Evolutionary conservation across 2,888 invertebrate species (phyloP), one percentile per base, ranked within the genome.

Genomic region (Emmelina monodactyla): DNA sequence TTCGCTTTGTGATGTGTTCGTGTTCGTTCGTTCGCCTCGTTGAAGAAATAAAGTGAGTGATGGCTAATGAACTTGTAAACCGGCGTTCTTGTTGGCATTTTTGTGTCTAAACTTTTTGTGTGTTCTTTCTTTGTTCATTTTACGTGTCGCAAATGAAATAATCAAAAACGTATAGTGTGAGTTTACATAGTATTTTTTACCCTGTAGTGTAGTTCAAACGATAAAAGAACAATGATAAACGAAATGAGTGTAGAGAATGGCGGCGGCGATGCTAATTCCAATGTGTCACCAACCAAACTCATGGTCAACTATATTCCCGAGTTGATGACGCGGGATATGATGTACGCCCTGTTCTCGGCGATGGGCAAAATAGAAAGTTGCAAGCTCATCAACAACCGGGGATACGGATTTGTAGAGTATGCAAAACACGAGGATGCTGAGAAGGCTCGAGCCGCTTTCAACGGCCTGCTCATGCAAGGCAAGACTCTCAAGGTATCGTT

Each of bases 261-360:
- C 78, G 78, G 78, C 75, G 80, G 76, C 68, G 80, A 75, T 75
- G 78, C 73, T 51, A 64, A 56, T 55, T 62, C 61, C 65, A 80
- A 79, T 76, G 79, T 81, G 80, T 81, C 81, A 69, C 75, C 78
- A 56, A 81, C 81, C 55, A 81, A 81, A 64, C 78, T 81, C 68
- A 81, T 81, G 81, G 81, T 81, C 58, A 81, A 81, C 66, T 81
- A 80, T 58, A 80, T 81, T 49, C 81, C 81, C 34, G 81, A 81
- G 55, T 49, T 79, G 62, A 80, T 81, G 80, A 80, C 78, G 59
- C 72, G 79, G 44, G 81, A 81, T 46, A 80, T 79, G 78, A 81
- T 81, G 80, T 81, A 79, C 54, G 78, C 81, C 48, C 62, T 80
- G 44, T 81, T 81, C 62, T 79, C 80, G 33, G 80, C 80, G 22